A percentile compares a stretch with the other conserved stretches of the same genome.
Evolutionary conservation across 2,888 invertebrate genomes (phyloP).

Genomic region (Chorisops tibialis): DNA sequence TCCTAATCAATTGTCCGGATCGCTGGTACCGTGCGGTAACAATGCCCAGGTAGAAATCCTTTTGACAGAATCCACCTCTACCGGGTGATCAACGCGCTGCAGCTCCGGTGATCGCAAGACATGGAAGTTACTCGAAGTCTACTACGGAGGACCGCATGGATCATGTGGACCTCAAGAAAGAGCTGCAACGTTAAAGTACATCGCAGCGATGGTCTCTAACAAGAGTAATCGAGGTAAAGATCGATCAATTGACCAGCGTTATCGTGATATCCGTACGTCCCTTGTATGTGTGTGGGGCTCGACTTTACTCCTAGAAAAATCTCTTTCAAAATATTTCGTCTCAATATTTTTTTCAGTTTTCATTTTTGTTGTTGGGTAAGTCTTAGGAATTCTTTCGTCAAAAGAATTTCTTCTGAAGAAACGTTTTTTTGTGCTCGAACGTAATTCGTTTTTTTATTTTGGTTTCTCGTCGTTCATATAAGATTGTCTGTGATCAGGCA

Average conservation of each 20-base stretch:
- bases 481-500: too few relatives aligned
- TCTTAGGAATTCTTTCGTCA: slow-evolving; percentile 15
- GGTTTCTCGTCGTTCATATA: too few relatives aligned
- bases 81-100: not conserved
- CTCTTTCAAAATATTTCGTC: not conserved
- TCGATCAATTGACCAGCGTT: too few relatives aligned
- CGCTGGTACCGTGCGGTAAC: not conserved
- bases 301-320: slow-evolving; percentile 8
- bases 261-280: not conserved
- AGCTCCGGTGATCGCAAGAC: too few relatives aligned
- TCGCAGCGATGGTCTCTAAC: too few relatives aligned
- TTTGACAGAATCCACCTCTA: not conserved
- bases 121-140: too few relatives aligned
- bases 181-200: too few relatives aligned
- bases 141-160: too few relatives aligned
- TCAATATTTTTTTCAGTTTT: not conserved
- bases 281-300: not conserved
- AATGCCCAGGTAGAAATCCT: not conserved
- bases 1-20: slow-evolving; percentile 17
- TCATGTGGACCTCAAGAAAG: too few relatives aligned
- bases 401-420: slow-evolving; percentile 20
- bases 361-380: slow-evolving; percentile 10
- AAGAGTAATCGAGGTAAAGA: too few relatives aligned
- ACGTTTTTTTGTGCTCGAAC: not conserved
- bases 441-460: too few relatives aligned